phyloP scores from a whole-genome alignment of 2,797 vertebrate species.

The Aratinga solstitialis region DNA sequence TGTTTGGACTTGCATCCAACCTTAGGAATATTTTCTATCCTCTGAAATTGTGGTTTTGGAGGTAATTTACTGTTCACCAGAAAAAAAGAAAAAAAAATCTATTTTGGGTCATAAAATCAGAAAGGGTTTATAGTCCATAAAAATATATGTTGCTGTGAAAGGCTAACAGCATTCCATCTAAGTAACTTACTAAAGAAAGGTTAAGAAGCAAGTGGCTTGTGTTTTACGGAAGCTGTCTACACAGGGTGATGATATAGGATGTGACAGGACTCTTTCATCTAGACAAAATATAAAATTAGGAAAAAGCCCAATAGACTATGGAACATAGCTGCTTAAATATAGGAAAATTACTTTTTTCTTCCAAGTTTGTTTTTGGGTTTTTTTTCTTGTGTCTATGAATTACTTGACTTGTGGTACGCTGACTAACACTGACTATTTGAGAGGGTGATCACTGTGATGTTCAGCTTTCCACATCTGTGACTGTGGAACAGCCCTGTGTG shows the following conservation, averaged over 20 bases:
- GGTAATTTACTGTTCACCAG: background rate
- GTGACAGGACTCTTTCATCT: background rate
- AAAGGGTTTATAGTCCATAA: background rate
- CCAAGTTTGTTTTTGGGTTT: background rate
- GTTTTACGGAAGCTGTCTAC: background rate
- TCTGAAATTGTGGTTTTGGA: background rate
- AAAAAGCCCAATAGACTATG: background rate
- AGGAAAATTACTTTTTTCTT: background rate
- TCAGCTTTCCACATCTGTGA: background rate
- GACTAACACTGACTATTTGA: background rate
- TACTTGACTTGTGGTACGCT: background rate
- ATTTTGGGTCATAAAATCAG: background rate
- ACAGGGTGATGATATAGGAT: background rate
- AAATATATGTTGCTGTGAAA: constrained; percentile 6
- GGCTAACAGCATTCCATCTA: background rate
- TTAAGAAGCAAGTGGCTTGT: background rate
- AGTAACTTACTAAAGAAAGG: background rate
- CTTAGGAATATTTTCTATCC: background rate
- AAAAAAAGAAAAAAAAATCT: background rate
- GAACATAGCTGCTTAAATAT: background rate
- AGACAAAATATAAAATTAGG: background rate
- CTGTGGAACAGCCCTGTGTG: fast-evolving
- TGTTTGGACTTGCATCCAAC: background rate
- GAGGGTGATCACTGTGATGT: background rate
- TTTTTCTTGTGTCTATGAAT: background rate